These are phyloP conservation scores for Gallinago solitaria DNA, from an alignment of 2,797 vertebrate genomes.

Conservation along the genomic window DNA sequence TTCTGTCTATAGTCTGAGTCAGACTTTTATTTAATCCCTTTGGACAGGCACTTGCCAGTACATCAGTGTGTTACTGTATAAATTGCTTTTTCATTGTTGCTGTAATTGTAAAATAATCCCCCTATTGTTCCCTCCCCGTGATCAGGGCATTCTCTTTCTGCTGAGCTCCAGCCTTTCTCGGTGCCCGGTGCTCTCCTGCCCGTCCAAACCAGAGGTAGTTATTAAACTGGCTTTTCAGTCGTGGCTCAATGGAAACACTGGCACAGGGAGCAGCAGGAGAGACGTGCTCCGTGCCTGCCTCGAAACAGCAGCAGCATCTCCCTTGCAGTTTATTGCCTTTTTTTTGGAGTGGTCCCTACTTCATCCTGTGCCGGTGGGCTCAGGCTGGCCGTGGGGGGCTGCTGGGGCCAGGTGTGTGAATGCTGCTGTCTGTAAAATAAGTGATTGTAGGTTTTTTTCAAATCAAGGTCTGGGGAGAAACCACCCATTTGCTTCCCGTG, in stretches of 20 bases:
- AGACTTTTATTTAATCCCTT: constrained; percentile 23
- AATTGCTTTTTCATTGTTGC: constrained; percentile 52
- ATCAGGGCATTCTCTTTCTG: constrained; percentile 25
- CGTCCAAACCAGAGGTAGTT: constrained; percentile 3
- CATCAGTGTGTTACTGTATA: background rate
- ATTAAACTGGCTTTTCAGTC: constrained; percentile 5
- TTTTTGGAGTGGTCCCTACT: background rate
- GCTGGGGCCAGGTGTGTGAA: background rate
- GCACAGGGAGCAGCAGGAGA: background rate
- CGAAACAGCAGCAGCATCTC: background rate
- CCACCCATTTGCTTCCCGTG: background rate
- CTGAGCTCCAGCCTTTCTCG: background rate
- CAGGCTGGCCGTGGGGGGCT: background rate
- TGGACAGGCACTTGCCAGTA: constrained; percentile 15
- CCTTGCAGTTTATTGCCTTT: background rate
- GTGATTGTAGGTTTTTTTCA: background rate
- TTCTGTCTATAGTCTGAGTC: background rate
- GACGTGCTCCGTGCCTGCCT: background rate
- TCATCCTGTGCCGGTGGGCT: background rate
- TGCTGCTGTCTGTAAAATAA: background rate
- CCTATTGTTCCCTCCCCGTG: background rate
- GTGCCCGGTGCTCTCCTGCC: background rate
- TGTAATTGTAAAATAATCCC: constrained; percentile 53
- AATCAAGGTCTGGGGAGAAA: background rate
- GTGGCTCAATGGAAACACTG: background rate